Base-by-base conservation (phyloP, 2,113 vertebrate genomes). In the Gnathonemus echidnorhynchus region DNA sequence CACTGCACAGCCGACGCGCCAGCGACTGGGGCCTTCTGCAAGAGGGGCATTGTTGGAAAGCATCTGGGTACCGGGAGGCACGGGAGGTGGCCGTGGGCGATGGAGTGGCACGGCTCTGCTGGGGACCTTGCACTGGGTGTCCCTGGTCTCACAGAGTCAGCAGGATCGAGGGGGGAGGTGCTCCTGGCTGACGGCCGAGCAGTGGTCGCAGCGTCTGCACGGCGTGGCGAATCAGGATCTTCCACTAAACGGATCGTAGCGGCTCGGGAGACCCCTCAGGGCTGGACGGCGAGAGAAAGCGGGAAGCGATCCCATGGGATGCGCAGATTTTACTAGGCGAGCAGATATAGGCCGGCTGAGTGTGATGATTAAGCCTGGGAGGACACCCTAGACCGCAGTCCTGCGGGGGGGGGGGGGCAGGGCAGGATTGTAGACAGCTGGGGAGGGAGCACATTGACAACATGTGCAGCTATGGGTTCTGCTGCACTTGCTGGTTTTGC, bases 1-100 rank as follows among this genome's bases (percentile, higher is more conserved):
- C 11, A 46, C 80, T 1, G 31, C 42, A 9, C 80, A 46, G 19
- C 17, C 15, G 19, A 11, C 21, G 17, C 9, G 80, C 15, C 83
- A 46, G 83, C 0, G 45, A 13, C 10, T 13, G 13, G 48, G 45
- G 39, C 27, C 85, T 17, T 15, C 48, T 86, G 46, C 24, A 86
- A 49, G 50, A 19, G 86, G 86, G 86, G 48, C 53, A 56, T 92
- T 92, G 91, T 89, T 50, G 50, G 10, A 3, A 9, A 48, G 31
- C 86, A 53, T 27, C 86, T 87, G 50, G 86, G 86, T 48, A 87
- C 49, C 50, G 31, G 50, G 27, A 27, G 86, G 50, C 86, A 87
- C 86, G 86, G 31, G 86, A 17, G 86, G 24, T 9, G 17, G 13
- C n/a, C 86, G 13, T 15, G 48, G 50, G 86, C 0, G 86, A 8